Evolutionary conservation across 2,888 invertebrate genomes (phyloP).

Genomic region (Lissocephala sabroskyi): DNA sequence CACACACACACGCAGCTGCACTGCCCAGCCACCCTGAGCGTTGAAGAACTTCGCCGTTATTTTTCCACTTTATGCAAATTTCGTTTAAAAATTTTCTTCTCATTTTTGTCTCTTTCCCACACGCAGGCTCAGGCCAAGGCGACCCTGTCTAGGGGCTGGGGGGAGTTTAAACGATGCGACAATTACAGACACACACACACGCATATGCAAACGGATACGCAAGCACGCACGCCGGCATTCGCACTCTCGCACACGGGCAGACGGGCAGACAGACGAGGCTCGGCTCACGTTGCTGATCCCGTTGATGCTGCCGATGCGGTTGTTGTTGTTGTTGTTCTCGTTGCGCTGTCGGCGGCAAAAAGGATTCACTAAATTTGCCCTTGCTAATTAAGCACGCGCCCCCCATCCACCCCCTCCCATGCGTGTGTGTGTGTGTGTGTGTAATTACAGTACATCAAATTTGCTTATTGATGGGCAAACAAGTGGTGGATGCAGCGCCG

Average conservation of each 20-base stretch:
- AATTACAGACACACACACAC: background rate
- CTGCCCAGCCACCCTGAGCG: too few relatives aligned
- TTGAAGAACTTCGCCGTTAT: too few relatives aligned
- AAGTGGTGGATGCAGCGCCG: too few relatives aligned
- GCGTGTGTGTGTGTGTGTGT: background rate
- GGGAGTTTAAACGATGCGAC: conserved; percentile 4
- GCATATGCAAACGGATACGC: background rate
- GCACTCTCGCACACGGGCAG: background rate
- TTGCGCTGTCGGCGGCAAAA: background rate
- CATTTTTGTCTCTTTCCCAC: too few relatives aligned
- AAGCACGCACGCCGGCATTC: background rate
- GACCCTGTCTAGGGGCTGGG: too few relatives aligned
- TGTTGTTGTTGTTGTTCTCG: too few relatives aligned
- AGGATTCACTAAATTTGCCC: conserved; percentile 2
- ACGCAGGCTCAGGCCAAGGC: too few relatives aligned
- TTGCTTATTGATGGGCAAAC: background rate
- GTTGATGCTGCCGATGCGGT: too few relatives aligned
- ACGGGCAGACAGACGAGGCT: too few relatives aligned
- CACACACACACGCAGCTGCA: too few relatives aligned
- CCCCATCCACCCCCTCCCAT: background rate
- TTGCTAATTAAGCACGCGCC: conserved; percentile 8
- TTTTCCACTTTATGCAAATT: conserved; percentile 9
- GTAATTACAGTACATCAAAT: conserved; percentile 3
- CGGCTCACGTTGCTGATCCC: too few relatives aligned
- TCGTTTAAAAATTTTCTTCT: conserved; percentile 13